Conservation (phyloP, 1,140 invertebrate species). For the Drosophila pseudoananassae region DNA sequence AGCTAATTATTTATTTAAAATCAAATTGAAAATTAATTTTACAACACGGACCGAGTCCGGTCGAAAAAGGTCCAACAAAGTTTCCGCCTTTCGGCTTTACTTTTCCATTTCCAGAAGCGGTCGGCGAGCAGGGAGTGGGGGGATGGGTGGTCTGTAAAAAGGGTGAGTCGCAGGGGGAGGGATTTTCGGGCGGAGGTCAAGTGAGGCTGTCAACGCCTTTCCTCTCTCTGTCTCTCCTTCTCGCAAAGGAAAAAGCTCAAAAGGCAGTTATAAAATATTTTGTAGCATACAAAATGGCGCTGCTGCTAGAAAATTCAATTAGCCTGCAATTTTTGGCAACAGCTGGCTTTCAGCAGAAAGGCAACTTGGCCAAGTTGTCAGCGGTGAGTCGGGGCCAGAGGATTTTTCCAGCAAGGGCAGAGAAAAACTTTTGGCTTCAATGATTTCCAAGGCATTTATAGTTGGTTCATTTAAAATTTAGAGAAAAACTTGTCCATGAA, state of each 20-base stretch:
- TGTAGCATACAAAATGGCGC: conserved; percentile 76
- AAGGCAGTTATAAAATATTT: conserved; percentile 77
- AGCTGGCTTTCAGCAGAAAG: conserved; percentile 69
- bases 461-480: conserved; percentile 47
- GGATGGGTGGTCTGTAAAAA: neutral
- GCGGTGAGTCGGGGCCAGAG: neutral
- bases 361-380: conserved; percentile 19
- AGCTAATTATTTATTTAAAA: conserved; percentile 84
- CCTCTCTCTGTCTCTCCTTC: conserved; percentile 13
- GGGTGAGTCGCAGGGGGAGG: conserved; percentile 11
- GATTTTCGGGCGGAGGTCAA: conserved; percentile 53
- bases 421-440: conserved; percentile 24
- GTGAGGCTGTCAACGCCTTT: conserved; percentile 74
- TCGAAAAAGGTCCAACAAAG: conserved; percentile 47
- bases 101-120: conserved; percentile 28
- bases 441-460: conserved; percentile 41
- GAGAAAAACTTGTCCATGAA: conserved; percentile 29
- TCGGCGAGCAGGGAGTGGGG: conserved; percentile 2
- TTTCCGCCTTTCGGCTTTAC: conserved; percentile 51
- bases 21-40: conserved; percentile 84
- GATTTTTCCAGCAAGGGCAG: neutral
- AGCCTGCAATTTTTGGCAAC: conserved; percentile 76
- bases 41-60: conserved; percentile 63
- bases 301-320: conserved; percentile 79
- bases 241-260: conserved; percentile 18